A percentile compares a stretch with the other conserved stretches of the same genome.
Conservation (phyloP, 2,113 vertebrate genomes). For the Myrmecobius fasciatus region DNA sequence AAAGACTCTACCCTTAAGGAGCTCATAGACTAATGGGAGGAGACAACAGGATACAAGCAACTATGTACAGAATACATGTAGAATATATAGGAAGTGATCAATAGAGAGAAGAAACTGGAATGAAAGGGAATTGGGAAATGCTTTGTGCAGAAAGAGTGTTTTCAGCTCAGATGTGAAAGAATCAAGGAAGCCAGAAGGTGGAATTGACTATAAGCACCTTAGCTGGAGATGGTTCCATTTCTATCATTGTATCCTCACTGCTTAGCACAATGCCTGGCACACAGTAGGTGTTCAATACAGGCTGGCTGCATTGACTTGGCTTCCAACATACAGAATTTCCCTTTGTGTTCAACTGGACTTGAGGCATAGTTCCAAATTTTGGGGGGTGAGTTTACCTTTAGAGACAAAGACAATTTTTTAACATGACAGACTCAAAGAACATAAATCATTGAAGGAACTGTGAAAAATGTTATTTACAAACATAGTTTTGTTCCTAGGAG, state of each 20-base stretch:
- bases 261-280: background rate
- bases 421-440: background rate
- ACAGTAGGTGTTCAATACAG: background rate
- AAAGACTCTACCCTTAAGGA: background rate
- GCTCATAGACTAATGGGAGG: background rate
- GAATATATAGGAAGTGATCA: background rate
- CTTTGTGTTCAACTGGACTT: background rate
- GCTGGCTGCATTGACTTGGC: background rate
- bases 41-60: background rate
- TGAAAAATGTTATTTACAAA: background rate
- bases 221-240: background rate
- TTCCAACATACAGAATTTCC: background rate
- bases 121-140: background rate
- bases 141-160: background rate
- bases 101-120: background rate
- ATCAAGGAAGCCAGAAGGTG: background rate
- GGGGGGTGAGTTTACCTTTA: background rate
- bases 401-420: conserved; percentile 15
- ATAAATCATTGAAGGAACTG: background rate
- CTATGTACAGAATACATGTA: background rate
- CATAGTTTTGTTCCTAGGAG: background rate
- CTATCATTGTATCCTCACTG: background rate
- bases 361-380: background rate
- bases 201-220: background rate
- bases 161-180: background rate